Percentiles rank a stretch among this genome's conserved stretches.
phyloP scores from a whole-genome alignment of 2,888 invertebrate genomes.

The Microplitis deprimator region DNA sequence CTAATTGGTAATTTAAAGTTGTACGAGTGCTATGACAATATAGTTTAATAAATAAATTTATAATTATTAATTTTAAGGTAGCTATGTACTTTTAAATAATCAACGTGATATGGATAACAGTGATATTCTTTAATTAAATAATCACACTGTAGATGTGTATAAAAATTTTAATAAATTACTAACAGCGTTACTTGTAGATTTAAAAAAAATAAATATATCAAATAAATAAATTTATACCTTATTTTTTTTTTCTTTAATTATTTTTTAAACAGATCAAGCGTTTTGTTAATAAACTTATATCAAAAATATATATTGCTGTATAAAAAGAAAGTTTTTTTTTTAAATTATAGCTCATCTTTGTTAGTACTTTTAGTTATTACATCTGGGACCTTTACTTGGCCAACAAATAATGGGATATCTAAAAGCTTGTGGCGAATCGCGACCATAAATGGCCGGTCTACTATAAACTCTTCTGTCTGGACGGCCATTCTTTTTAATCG shows the following conservation, averaged over 20 bases:
- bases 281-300: neutral
- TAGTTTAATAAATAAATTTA: neutral
- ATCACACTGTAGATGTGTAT: neutral
- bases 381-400: conserved; percentile 60
- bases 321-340: neutral
- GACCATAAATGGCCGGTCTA: conserved; percentile 70
- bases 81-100: neutral
- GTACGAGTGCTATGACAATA: neutral
- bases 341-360: conserved; percentile 64
- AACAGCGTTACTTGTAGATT: neutral
- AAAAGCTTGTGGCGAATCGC: conserved; percentile 61
- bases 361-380: conserved; percentile 12
- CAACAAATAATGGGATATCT: conserved; percentile 62
- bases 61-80: neutral
- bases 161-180: conserved; percentile 4
- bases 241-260: neutral
- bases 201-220: conserved; percentile 4
- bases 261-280: neutral
- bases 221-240: neutral
- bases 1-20: neutral
- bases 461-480: conserved; percentile 60
- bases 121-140: conserved; percentile 12
- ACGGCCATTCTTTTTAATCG: conserved; percentile 56
- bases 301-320: neutral
- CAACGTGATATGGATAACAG: conserved; percentile 12